Evolutionary conservation across 2,888 invertebrate genomes (phyloP), one percentile per base, ranked within the genome.

Genomic region (Hydroisotoma schaefferi): DNA sequence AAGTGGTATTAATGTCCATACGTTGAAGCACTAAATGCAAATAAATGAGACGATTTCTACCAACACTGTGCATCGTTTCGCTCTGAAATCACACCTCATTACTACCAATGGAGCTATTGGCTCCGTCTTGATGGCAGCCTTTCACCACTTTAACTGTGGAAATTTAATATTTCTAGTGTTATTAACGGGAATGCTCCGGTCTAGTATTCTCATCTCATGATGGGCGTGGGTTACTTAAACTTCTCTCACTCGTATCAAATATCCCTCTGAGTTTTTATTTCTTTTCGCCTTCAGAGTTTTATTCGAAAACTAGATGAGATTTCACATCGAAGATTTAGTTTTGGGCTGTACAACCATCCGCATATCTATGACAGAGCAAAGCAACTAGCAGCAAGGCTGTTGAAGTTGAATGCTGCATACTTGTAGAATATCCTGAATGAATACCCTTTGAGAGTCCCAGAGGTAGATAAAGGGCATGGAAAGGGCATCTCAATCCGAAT

Each of bases 41-140:
- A 56, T 56, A 61, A 61, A 61, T 56, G 61, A 48, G 48, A 54
- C 61, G 43, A 59, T 59, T 37, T 15, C 23, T 46, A 44, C 20
- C 29, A 29, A 44, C 55, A 55, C 53, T 63, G 59, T 49, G 55
- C 55, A 44, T 51, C 59, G 59, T 61, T 62, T 62, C 49, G 59
- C 58, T 25, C 46, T 51, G 18, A 37, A 55, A 62, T 62, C 62
- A 51, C 62, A 62, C 59, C 59, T 53, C 59, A 59, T 59, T 55
- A 20, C 33, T 18, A 38, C 25, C 47, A 43, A 51, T 37, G 46
- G 46, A 46, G 46, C 46, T 23, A 12, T 46, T 46, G 4, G 15
- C 22, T 8, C 20, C 23, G 25, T 23, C 46, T 46, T 46, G 46
- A 46, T 46, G 46, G 12, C 46, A 8, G 6, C 15, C 46, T 23